phyloP scores from a whole-genome alignment of 2,888 invertebrate genomes.

The Pseudococcus viburni region DNA sequence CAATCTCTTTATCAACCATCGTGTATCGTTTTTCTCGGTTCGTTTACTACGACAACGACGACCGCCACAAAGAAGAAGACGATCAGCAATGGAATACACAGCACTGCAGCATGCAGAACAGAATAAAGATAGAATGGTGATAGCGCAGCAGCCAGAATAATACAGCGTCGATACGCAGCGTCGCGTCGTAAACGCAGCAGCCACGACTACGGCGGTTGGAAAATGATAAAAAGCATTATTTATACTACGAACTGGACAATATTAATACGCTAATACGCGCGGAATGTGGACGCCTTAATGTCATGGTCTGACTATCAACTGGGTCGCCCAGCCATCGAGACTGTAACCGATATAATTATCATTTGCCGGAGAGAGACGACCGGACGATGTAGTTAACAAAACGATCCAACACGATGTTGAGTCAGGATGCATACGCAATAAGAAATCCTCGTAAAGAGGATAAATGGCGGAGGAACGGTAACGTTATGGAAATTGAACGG shows the following conservation, averaged over 20 bases:
- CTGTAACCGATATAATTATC: slow-evolving; percentile 20
- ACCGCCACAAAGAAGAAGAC: background rate
- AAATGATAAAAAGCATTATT: slow-evolving; percentile 22
- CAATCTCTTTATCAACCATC: slow-evolving; percentile 7
- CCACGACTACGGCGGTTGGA: background rate
- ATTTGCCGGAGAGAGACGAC: background rate
- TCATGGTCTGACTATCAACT: slow-evolving; percentile 40
- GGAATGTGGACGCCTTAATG: slow-evolving; percentile 7
- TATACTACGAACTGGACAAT: slow-evolving; percentile 13
- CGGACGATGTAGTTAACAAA: background rate
- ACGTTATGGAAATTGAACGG: too few relatives aligned
- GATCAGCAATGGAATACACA: background rate
- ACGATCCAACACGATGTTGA: too few relatives aligned
- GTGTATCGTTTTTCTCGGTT: slow-evolving; percentile 20
- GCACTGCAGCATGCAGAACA: background rate
- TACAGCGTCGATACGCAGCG: background rate
- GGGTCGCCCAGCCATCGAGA: background rate
- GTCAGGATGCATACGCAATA: too few relatives aligned
- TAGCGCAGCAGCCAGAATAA: background rate
- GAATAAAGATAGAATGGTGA: background rate
- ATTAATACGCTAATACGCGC: slow-evolving; percentile 25
- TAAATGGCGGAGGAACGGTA: too few relatives aligned
- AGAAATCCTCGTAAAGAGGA: too few relatives aligned
- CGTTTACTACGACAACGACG: background rate
- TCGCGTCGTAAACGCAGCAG: background rate